Conservation (phyloP, 1,140 invertebrate species). For the Ceratoteleas bidentatus region DNA sequence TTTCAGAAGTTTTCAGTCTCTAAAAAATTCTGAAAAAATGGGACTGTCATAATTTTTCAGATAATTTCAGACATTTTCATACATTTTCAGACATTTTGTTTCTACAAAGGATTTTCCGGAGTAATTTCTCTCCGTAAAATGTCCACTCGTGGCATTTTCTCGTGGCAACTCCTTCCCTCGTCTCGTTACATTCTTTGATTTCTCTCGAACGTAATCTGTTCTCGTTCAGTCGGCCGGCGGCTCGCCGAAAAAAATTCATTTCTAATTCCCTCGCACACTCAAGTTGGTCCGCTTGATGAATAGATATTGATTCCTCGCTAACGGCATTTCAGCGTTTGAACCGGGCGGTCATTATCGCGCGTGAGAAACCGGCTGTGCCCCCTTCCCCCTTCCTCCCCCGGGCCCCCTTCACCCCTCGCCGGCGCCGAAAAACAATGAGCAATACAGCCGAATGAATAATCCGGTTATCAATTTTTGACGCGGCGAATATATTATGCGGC, state of each 20-base stretch:
- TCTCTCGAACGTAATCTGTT: constrained; percentile 26
- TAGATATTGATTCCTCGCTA: constrained; percentile 61
- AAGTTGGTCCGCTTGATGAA: constrained; percentile 52
- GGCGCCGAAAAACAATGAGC: constrained; percentile 46
- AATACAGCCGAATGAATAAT: constrained; percentile 46
- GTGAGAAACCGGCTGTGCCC: constrained; percentile 58
- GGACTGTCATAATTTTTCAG: too few relatives aligned
- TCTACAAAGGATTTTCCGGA: too few relatives aligned
- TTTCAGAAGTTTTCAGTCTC: too few relatives aligned
- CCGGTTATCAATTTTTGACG: constrained; percentile 55
- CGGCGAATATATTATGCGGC: constrained; percentile 34
- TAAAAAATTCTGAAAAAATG: too few relatives aligned
- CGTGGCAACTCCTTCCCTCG: not conserved
- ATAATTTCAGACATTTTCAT: too few relatives aligned
- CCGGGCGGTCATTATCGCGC: constrained; percentile 50
- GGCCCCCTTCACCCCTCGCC: not conserved
- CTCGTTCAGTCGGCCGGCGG: constrained; percentile 19
- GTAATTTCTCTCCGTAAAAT: too few relatives aligned
- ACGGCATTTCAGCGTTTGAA: constrained; percentile 54
- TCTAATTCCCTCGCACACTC: constrained; percentile 53
- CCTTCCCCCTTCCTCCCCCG: not conserved
- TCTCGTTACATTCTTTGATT: constrained; percentile 40
- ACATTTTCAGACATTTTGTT: too few relatives aligned
- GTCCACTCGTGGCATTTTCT: constrained; percentile 2
- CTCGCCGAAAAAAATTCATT: constrained; percentile 52